Conservation (phyloP, 1,140 invertebrate species). For the Cydia fagiglandana region DNA sequence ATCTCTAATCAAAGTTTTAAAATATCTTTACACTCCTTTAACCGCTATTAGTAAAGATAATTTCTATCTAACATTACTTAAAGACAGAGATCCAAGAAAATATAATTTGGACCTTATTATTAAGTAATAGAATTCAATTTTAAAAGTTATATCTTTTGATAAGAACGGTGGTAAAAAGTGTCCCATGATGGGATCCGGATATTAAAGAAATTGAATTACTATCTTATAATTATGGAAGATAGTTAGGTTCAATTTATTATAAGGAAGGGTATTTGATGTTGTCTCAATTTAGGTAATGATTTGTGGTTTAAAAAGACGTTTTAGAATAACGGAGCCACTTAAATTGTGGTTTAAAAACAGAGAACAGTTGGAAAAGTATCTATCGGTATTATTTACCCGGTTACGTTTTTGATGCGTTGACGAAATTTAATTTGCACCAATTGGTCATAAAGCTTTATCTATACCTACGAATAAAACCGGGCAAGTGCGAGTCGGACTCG, state of each 20-base stretch:
- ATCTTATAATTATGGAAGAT: background rate
- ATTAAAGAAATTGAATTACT: background rate
- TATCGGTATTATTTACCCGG: too few relatives aligned
- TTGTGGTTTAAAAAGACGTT: background rate
- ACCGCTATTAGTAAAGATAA: conserved; percentile 19
- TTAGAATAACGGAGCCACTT: background rate
- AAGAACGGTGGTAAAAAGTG: conserved; percentile 1
- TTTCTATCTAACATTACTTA: background rate
- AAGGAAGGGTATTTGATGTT: background rate
- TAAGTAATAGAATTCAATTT: background rate
- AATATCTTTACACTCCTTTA: conserved; percentile 15
- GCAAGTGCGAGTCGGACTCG: too few relatives aligned
- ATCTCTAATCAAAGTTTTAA: conserved; percentile 12
- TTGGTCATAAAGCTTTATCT: too few relatives aligned
- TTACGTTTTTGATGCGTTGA: too few relatives aligned
- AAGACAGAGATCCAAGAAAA: background rate
- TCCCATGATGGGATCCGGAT: background rate
- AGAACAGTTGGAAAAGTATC: too few relatives aligned
- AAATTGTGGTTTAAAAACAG: background rate
- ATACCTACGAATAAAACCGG: too few relatives aligned
- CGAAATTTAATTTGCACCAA: too few relatives aligned
- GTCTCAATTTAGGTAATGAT: conserved; percentile 11
- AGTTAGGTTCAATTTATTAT: background rate
- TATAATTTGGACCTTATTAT: background rate
- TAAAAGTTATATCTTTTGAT: background rate